Conservation (phyloP, 92 coral and sea anemone genomes). For the Zoanthus sansibaricus region DNA sequence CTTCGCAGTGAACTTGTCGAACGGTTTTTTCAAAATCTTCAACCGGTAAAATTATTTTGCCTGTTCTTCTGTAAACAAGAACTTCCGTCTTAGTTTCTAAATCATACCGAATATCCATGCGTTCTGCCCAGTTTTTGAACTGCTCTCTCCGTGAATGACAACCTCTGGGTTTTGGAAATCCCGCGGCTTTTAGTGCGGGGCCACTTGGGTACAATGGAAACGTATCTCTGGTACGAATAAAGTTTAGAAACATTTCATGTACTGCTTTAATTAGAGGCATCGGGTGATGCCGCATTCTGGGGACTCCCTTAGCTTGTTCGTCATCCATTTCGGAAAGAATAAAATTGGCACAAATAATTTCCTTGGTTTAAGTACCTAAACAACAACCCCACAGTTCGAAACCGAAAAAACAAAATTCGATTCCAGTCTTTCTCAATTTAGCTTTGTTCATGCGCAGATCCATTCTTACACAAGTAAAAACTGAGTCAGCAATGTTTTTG, state of each 20-base stretch:
- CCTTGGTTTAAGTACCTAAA: too few species aligned
- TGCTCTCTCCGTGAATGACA: slow-evolving; percentile 83
- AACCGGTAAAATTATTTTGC: slow-evolving; percentile 89
- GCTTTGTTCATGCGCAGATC: slow-evolving; percentile 29
- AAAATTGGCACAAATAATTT: not conserved
- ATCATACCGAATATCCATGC: slow-evolving; percentile 77
- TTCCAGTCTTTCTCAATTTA: slow-evolving; percentile 17
- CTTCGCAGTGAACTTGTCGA: slow-evolving; percentile 70
- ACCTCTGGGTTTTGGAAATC: slow-evolving; percentile 87
- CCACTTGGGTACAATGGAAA: slow-evolving; percentile 77
- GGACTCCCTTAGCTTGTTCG: slow-evolving; percentile 33
- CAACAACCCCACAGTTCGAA: too few species aligned
- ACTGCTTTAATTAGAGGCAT: slow-evolving; percentile 73
- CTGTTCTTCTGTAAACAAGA: slow-evolving; percentile 79
- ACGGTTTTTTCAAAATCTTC: slow-evolving; percentile 85
- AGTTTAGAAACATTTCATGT: slow-evolving; percentile 69
- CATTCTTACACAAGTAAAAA: not conserved
- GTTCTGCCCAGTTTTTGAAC: slow-evolving; percentile 84
- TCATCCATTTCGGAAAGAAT: slow-evolving; percentile 15
- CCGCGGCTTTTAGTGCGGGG: slow-evolving; percentile 85
- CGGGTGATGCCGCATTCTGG: slow-evolving; percentile 73
- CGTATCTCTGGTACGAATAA: slow-evolving; percentile 69
- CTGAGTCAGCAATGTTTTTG: slow-evolving; percentile 11
- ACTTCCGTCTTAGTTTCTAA: slow-evolving; percentile 65
- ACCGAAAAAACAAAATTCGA: not conserved